Evolutionary conservation across 2,888 invertebrate genomes (phyloP), one percentile per base, ranked within the genome.

Genomic region (Heliothis peltigera): DNA sequence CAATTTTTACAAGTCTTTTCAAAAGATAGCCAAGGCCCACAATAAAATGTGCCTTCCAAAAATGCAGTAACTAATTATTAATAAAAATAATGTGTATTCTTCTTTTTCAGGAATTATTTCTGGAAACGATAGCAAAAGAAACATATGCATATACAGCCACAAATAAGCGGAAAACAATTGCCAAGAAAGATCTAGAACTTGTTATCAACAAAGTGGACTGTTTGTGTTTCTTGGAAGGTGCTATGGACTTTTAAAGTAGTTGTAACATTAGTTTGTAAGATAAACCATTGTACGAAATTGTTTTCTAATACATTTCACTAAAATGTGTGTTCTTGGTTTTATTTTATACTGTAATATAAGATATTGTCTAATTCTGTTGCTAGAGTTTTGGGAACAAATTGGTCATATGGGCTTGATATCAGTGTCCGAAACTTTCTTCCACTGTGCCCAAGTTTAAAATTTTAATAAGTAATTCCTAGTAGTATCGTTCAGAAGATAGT

Each of bases 151-250:
- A 96, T 82, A 97, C 98, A 32, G 90, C 95, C 0, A 96, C 96
- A 79, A 96, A 96, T 25, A 98, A 98, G 87, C 96, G 98, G 83
- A 98, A 98, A 95, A 98, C 97, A 0, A 93, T 99, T 18, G 96
- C 97, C 73, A 97, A 97, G 86, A 96, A 96, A 82, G 98, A 99
- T 90, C 95, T 99, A 39, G 97, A 98, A 82, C 93, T 96, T 71
- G 97, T 97, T 8, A 96, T 98, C 71, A 96, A 97, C 64, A 96
- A 96, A 81, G 96, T 97, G 2, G 97, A 98, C 82, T 96, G 97
- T 61, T 95, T 98, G 49, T 97, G 97, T 85, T 98, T 98, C 88
- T 92, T 98, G 49, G 98, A 98, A 88, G 98, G 98, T 70, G 97
- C 97, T 70, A 95, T 97, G 91, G 96, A 97, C 89, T 97, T 95